Percentiles rank a stretch among this genome's conserved stretches.
phyloP scores from a whole-genome alignment of 2,113 vertebrate genomes.

The Anseranas semipalmata region DNA sequence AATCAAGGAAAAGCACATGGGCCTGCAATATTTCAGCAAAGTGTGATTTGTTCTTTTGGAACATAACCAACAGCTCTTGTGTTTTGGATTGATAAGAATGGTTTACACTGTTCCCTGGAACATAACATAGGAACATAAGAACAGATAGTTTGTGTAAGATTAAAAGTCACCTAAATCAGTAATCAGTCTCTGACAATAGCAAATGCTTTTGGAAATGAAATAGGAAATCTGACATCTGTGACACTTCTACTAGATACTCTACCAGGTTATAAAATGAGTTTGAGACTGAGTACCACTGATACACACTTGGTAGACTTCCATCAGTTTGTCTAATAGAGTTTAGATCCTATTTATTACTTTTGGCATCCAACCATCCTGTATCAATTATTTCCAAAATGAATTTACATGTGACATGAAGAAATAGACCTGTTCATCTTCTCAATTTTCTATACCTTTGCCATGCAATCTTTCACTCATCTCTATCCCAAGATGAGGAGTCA shows the following conservation, averaged over 20 bases:
- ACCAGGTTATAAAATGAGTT: neutral
- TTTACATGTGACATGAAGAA: neutral
- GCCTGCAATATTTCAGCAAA: neutral
- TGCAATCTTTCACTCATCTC: neutral
- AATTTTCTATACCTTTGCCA: neutral
- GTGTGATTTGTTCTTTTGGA: neutral
- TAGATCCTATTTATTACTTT: neutral
- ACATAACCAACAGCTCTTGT: neutral
- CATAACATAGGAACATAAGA: neutral
- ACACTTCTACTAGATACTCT: neutral
- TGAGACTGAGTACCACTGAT: neutral
- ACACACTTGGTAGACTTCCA: neutral
- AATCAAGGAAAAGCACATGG: neutral
- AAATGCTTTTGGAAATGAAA: neutral
- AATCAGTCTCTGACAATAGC: neutral
- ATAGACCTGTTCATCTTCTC: neutral
- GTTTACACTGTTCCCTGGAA: neutral
- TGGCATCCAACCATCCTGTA: neutral
- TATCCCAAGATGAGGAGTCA: neutral
- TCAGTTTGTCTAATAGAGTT: neutral
- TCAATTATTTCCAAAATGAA: neutral
- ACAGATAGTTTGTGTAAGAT: neutral
- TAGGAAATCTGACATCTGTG: neutral
- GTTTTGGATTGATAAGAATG: slow-evolving; percentile 15
- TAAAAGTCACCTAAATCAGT: neutral